phyloP scores from a whole-genome alignment of 2,797 vertebrate species.

The Betta splendens region DNA sequence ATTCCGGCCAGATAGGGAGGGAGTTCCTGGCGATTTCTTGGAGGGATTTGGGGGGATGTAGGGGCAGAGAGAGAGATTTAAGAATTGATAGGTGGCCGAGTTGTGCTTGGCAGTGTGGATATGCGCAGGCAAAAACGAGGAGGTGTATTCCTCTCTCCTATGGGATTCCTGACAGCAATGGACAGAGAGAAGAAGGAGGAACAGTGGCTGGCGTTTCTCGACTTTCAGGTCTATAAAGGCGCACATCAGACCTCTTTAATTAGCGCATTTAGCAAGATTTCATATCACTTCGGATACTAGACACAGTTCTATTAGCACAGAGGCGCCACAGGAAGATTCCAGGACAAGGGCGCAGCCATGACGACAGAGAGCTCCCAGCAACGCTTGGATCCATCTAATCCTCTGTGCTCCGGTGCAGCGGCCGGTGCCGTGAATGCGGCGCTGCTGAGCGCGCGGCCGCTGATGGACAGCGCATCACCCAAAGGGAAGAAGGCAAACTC shows the following conservation, averaged over 20 bases:
- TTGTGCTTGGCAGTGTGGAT: constrained; percentile 75
- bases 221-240: constrained; percentile 36
- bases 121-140: constrained; percentile 56
- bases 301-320: neutral
- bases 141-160: constrained; percentile 62
- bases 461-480: constrained; percentile 77
- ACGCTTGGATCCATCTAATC: constrained; percentile 79
- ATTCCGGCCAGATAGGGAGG: constrained; percentile 82
- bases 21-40: constrained; percentile 75
- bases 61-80: constrained; percentile 70
- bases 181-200: constrained; percentile 72
- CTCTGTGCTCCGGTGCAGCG: constrained; percentile 80
- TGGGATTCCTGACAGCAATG: constrained; percentile 77
- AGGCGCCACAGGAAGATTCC: neutral
- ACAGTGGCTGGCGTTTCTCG: constrained; percentile 60
- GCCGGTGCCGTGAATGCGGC: constrained; percentile 78
- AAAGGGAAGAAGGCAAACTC: constrained; percentile 89
- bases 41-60: constrained; percentile 64
- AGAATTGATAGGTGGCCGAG: constrained; percentile 79
- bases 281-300: neutral
- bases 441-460: constrained; percentile 82
- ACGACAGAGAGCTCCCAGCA: constrained; percentile 85
- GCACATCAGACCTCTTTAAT: constrained; percentile 39
- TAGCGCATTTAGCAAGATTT: constrained; percentile 8
- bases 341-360: constrained; percentile 72